phyloP scores from a whole-genome alignment of 2,888 invertebrate genomes.

The Conops quadrifasciatus region DNA sequence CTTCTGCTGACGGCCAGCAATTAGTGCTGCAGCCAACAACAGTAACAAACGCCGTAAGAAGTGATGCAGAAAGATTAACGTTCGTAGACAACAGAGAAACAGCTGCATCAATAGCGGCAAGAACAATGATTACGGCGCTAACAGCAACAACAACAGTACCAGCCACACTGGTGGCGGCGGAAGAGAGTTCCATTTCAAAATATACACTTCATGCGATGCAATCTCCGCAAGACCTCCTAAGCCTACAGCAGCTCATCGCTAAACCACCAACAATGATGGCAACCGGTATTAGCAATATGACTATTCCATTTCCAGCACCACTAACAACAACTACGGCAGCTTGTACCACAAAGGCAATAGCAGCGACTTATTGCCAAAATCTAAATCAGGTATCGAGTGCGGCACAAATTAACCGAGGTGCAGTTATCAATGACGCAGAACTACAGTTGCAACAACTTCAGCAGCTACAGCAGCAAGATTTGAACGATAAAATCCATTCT shows the following conservation, averaged over 20 bases:
- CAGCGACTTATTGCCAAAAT: conserved; percentile 26
- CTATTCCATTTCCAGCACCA: background rate
- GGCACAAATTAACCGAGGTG: background rate
- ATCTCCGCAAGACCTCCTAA: conserved; percentile 43
- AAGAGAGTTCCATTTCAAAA: background rate
- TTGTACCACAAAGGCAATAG: conserved; percentile 3
- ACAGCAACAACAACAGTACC: conserved; percentile 17
- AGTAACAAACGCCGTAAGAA: background rate
- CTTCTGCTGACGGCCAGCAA: background rate
- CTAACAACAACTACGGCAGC: conserved; percentile 16
- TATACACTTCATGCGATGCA: conserved; percentile 41
- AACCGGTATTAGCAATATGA: background rate
- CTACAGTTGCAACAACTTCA: conserved; percentile 14
- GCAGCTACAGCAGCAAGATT: conserved; percentile 13
- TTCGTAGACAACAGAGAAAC: too few species aligned
- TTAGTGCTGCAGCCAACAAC: background rate
- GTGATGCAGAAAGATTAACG: too few species aligned
- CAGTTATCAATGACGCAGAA: conserved; percentile 10
- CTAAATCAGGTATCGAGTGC: conserved; percentile 38
- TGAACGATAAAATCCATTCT: conserved; percentile 47
- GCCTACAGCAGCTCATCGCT: conserved; percentile 45
- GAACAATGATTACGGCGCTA: background rate
- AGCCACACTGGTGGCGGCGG: conserved; percentile 1
- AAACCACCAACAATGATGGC: conserved; percentile 39
- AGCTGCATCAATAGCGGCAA: background rate